A percentile compares a stretch with the other conserved stretches of the same genome.
phyloP scores from a whole-genome alignment of 2,888 invertebrate genomes.

The Lymantria dispar region DNA sequence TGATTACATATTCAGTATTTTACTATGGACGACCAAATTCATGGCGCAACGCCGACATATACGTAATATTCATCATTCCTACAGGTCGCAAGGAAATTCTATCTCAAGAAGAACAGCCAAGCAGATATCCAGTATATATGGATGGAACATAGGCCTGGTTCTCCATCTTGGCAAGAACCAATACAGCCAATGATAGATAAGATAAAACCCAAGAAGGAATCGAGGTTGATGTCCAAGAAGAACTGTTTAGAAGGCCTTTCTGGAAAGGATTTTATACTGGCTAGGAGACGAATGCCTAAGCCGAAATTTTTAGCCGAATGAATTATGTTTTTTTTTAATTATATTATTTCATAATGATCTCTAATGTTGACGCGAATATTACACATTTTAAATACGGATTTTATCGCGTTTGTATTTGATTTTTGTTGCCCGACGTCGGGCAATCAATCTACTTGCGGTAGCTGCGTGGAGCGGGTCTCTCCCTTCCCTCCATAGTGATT shows the following conservation, averaged over 20 bases:
- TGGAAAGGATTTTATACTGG: not conserved
- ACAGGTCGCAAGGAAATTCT: not conserved
- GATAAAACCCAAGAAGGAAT: not conserved
- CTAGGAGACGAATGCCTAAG: not conserved
- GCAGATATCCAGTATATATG: not conserved
- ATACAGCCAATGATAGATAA: not conserved
- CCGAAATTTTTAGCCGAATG: not conserved
- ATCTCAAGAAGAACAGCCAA: not conserved
- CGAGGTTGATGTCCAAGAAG: not conserved
- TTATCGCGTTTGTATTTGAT: too few relatives aligned
- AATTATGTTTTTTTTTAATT: too few relatives aligned
- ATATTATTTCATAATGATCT: too few relatives aligned
- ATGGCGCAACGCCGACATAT: not conserved
- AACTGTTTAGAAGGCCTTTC: not conserved
- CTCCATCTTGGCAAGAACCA: not conserved
- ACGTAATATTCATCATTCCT: not conserved
- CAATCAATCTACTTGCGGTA: too few relatives aligned
- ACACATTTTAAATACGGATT: too few relatives aligned
- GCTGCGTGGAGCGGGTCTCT: too few relatives aligned
- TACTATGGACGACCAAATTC: too few relatives aligned
- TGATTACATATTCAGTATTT: too few relatives aligned
- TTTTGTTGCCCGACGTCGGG: too few relatives aligned
- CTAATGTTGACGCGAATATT: too few relatives aligned
- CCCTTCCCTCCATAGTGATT: too few relatives aligned
- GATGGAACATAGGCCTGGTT: not conserved